A percentile compares a stretch with the other conserved stretches of the same genome.
These are phyloP conservation scores for Peromyscus melanophrys DNA, from an alignment of 2,797 vertebrate genomes.

Conservation along the genomic window DNA sequence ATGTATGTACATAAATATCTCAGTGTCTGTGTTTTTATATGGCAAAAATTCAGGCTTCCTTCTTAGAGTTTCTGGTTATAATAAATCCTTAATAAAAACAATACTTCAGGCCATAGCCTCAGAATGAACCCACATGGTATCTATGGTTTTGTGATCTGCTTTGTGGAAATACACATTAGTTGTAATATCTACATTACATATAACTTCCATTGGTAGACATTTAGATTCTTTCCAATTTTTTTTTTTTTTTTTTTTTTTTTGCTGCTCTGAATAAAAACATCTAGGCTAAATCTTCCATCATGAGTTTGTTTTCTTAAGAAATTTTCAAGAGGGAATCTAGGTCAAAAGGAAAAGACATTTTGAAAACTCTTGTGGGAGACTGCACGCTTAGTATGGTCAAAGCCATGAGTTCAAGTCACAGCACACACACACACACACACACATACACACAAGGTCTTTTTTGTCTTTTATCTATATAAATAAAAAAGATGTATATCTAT, in stretches of 20 bases:
- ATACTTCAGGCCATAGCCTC: neutral
- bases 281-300: constrained; percentile 7
- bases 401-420: neutral
- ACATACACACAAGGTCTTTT: neutral
- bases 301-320: constrained; percentile 58
- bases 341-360: constrained; percentile 37
- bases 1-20: neutral
- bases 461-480: neutral
- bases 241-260: constrained; percentile 61
- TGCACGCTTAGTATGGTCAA: neutral
- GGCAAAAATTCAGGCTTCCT: constrained; percentile 72
- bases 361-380: neutral
- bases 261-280: constrained; percentile 12
- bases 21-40: constrained; percentile 74
- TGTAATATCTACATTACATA: neutral
- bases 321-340: constrained; percentile 27
- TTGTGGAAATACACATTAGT: neutral
- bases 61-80: constrained; percentile 74
- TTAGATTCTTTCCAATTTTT: neutral
- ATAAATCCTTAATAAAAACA: constrained; percentile 84
- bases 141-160: constrained; percentile 30
- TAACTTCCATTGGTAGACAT: neutral
- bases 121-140: neutral
- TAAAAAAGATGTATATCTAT: neutral
- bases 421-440: neutral